A percentile compares a stretch with the other conserved stretches of the same genome.
Conservation (phyloP, 2,888 invertebrate species). For the Endotricha flammealis region DNA sequence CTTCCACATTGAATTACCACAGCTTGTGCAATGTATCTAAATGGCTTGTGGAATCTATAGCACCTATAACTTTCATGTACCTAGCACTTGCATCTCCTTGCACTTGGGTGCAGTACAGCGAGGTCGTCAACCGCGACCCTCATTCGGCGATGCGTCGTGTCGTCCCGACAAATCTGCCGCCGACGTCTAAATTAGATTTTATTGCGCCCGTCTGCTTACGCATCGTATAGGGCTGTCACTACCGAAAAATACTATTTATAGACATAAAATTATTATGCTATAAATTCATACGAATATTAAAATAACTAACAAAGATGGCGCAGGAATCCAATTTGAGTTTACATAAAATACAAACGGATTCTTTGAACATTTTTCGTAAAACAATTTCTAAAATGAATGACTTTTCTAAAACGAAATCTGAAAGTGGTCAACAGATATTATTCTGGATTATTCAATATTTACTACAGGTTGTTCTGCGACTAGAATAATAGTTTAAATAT, state of each 20-base stretch:
- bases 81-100: neutral
- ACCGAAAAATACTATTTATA: neutral
- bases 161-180: slow-evolving; percentile 68
- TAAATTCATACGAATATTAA: too few relatives aligned
- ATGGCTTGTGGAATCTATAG: too few relatives aligned
- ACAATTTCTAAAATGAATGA: too few relatives aligned
- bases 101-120: slow-evolving; percentile 15
- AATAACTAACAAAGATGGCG: too few relatives aligned
- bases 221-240: slow-evolving; percentile 15
- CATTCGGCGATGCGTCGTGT: slow-evolving; percentile 43
- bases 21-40: neutral
- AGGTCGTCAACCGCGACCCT: slow-evolving; percentile 72
- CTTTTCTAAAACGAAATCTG: too few relatives aligned
- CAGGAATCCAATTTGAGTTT: too few relatives aligned
- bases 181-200: slow-evolving; percentile 78
- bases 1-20: slow-evolving; percentile 11
- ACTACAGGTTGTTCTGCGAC: too few relatives aligned
- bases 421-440: too few relatives aligned
- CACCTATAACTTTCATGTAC: neutral
- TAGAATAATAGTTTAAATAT: too few relatives aligned
- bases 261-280: neutral
- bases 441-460: too few relatives aligned
- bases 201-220: slow-evolving; percentile 68
- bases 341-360: too few relatives aligned
- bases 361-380: too few relatives aligned